Evolutionary conservation across 2,797 vertebrate species (phyloP).

Genomic region (Arrhamphus sclerolepis): DNA sequence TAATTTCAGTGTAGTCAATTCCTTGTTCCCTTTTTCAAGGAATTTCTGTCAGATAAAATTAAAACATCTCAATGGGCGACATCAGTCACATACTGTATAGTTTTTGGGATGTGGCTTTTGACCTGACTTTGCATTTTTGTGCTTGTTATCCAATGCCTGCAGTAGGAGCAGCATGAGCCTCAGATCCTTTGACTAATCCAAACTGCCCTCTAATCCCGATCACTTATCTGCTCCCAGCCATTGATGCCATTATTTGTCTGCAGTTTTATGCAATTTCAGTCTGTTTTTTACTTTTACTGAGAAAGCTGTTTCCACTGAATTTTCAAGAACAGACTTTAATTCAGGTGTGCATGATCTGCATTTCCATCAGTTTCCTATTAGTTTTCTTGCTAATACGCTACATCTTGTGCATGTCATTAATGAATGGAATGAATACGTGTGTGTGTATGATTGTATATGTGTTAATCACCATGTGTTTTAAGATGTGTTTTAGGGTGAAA

Average conservation of each 20-base stretch:
- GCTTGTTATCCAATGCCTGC: conserved; percentile 37
- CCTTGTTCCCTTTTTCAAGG: conserved; percentile 21
- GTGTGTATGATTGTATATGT: too few species aligned
- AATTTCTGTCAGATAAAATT: conserved; percentile 47
- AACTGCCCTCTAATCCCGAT: conserved; percentile 58
- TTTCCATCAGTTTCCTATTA: conserved; percentile 28
- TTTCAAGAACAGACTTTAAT: too few species aligned
- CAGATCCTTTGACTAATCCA: conserved; percentile 59
- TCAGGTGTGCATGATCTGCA: too few species aligned
- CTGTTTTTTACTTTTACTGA: too few species aligned
- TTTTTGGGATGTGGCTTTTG: conserved; percentile 9
- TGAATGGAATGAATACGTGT: too few species aligned
- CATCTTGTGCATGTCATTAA: conserved; percentile 9
- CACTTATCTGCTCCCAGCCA: conserved; percentile 34
- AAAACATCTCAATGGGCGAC: conserved; percentile 14
- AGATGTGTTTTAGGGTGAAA: too few species aligned
- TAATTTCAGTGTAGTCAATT: conserved; percentile 34
- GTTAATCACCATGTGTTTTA: too few species aligned
- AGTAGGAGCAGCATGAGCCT: conserved; percentile 30
- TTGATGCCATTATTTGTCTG: conserved; percentile 41
- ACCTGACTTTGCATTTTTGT: conserved; percentile 56
- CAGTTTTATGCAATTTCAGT: conserved; percentile 10
- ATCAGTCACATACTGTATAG: conserved; percentile 10
- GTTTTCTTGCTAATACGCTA: conserved; percentile 55
- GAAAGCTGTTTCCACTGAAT: too few species aligned